A percentile compares a stretch with the other conserved stretches of the same genome.
phyloP scores from a whole-genome alignment of 2,888 invertebrate species.

The Drosophila helvetica region DNA sequence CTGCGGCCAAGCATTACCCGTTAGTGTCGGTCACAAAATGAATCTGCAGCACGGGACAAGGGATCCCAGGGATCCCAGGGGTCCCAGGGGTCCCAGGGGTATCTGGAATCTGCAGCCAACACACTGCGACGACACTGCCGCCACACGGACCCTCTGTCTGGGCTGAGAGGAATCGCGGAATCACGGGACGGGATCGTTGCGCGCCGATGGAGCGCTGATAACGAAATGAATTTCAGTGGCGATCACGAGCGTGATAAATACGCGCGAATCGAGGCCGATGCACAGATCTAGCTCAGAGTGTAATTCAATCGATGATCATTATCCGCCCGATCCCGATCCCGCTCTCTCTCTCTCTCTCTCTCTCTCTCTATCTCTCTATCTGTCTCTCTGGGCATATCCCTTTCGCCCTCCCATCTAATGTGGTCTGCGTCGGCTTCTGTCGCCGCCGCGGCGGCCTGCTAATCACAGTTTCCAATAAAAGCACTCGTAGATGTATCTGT shows the following conservation, averaged over 20 bases:
- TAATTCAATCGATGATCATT: constrained; percentile 71
- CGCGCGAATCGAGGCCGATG: constrained; percentile 53
- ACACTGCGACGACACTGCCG: neutral
- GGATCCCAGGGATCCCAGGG: too few species aligned
- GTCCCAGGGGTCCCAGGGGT: neutral
- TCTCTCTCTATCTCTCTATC: constrained; percentile 4
- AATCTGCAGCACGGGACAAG: constrained; percentile 80
- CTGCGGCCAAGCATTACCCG: constrained; percentile 78
- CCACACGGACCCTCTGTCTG: neutral
- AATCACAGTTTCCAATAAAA: constrained; percentile 49
- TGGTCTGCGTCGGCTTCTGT: constrained; percentile 47
- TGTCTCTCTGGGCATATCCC: constrained; percentile 1
- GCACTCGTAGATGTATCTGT: constrained; percentile 34
- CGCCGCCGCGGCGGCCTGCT: constrained; percentile 46
- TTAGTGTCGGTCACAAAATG: constrained; percentile 85
- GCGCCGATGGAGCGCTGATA: constrained; percentile 73
- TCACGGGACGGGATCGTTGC: constrained; percentile 31
- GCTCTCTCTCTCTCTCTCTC: constrained; percentile 5
- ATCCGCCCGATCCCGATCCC: constrained; percentile 9
- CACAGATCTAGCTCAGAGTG: constrained; percentile 52
- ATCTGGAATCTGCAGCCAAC: neutral
- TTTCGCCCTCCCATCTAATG: constrained; percentile 26
- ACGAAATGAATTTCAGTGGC: constrained; percentile 78
- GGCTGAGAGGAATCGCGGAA: too few species aligned
- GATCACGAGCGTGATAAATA: constrained; percentile 81